These are phyloP conservation scores for Numenius arquata DNA, from an alignment of 2,113 vertebrate genomes.

Conservation along the genomic window DNA sequence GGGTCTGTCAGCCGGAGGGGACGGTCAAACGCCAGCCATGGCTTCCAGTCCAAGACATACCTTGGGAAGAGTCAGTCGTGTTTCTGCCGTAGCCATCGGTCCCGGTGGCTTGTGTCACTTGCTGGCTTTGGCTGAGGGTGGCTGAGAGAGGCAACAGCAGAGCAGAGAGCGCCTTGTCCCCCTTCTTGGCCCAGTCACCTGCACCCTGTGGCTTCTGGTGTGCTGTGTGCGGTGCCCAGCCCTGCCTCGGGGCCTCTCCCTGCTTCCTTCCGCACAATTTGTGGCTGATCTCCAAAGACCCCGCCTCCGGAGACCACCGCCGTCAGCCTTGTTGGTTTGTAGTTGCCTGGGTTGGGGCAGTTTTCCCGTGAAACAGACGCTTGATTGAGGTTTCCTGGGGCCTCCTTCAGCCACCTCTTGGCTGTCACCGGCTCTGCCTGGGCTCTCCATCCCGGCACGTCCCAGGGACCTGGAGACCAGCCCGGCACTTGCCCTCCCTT, in stretches of 20 bases:
- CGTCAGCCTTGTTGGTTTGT: neutral
- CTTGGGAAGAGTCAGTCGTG: neutral
- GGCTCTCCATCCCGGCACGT: neutral
- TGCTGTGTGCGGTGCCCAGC: neutral
- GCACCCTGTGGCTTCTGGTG: fast-evolving
- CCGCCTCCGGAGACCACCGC: neutral
- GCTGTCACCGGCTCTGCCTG: neutral
- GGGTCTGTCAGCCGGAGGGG: neutral
- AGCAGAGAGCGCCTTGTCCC: neutral
- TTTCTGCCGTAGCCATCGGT: neutral
- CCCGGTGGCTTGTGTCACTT: neutral
- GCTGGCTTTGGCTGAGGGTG: neutral
- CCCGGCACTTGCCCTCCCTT: neutral
- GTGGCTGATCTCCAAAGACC: neutral
- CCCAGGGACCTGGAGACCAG: neutral
- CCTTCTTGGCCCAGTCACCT: neutral
- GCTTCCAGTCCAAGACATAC: neutral
- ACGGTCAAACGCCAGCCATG: neutral
- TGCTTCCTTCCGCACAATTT: neutral
- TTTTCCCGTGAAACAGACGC: neutral
- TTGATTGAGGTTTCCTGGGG: neutral
- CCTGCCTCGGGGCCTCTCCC: neutral
- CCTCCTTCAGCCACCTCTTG: neutral
- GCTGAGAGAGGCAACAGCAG: neutral
- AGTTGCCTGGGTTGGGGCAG: neutral